phyloP scores from a whole-genome alignment of 2,888 invertebrate species.

The Aleiodes leptofemur region DNA sequence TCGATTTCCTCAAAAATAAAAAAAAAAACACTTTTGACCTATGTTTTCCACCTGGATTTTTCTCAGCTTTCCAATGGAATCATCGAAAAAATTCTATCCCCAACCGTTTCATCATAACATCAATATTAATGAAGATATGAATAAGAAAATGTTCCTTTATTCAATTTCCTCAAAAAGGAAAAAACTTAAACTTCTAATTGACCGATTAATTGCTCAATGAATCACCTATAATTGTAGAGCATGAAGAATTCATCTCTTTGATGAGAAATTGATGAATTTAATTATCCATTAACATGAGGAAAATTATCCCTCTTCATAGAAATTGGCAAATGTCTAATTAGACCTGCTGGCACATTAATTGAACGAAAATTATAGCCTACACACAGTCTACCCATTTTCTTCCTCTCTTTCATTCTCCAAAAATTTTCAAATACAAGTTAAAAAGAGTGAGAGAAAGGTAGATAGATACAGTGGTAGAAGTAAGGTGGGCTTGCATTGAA shows the following conservation, averaged over 20 bases:
- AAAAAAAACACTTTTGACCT: no score
- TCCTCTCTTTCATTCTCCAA: background rate
- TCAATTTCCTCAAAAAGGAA: no score
- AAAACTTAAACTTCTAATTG: no score
- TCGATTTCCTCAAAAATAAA: no score
- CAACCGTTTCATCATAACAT: no score
- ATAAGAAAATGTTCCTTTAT: no score
- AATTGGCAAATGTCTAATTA: conserved; percentile 65
- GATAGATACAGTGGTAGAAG: conserved; percentile 51
- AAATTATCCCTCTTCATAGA: conserved; percentile 64
- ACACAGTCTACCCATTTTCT: background rate
- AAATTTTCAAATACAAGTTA: conserved; percentile 12
- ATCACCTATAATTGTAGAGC: conserved; percentile 3
- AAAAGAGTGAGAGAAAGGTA: conserved; percentile 8
- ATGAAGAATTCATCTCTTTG: conserved; percentile 4
- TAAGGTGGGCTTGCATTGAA: conserved; percentile 70
- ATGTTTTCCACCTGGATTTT: no score
- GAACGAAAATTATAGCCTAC: conserved; percentile 60
- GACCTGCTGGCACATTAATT: conserved; percentile 69
- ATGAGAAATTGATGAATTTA: conserved; percentile 27
- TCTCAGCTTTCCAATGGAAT: no score
- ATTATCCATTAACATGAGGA: conserved; percentile 58
- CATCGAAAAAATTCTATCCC: no score
- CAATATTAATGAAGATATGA: no score
- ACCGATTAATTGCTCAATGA: no score